phyloP scores from a whole-genome alignment of 2,113 vertebrate genomes.

The Anhinga rufa region DNA sequence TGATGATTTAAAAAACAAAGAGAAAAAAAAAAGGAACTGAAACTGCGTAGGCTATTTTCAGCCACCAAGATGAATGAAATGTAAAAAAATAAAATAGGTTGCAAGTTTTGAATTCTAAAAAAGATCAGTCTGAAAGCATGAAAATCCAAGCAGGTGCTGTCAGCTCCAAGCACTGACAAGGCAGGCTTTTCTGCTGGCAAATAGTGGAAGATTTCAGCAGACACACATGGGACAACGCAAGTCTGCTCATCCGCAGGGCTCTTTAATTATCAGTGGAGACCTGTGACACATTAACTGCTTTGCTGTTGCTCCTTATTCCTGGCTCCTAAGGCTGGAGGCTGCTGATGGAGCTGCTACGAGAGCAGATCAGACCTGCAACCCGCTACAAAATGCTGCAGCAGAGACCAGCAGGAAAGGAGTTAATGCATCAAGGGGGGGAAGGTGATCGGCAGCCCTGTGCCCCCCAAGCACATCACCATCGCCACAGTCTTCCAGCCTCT shows the following conservation, averaged over 20 bases:
- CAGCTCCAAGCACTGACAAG: neutral
- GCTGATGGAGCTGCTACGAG: neutral
- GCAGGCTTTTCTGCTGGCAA: neutral
- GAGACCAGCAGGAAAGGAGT: neutral
- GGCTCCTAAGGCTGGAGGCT: neutral
- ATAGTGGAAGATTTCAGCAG: neutral
- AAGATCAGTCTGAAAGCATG: neutral
- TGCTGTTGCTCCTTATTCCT: neutral
- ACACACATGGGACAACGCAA: neutral
- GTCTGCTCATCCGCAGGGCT: neutral
- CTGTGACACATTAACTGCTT: fast-evolving
- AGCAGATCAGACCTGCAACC: neutral
- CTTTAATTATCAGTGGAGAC: neutral
- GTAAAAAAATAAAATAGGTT: neutral
- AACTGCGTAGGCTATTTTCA: neutral
- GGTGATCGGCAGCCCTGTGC: neutral
- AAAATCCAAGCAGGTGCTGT: constrained; percentile 13
- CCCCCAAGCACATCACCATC: neutral
- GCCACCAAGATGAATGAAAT: constrained; percentile 30
- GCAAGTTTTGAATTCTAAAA: constrained; percentile 16
- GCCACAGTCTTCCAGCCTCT: neutral
- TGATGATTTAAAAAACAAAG: neutral
- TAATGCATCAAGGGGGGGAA: neutral
- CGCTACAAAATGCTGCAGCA: neutral
- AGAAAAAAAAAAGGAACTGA: constrained; percentile 7